Conservation (phyloP, 2,113 vertebrate species). For the Pavo muticus region DNA sequence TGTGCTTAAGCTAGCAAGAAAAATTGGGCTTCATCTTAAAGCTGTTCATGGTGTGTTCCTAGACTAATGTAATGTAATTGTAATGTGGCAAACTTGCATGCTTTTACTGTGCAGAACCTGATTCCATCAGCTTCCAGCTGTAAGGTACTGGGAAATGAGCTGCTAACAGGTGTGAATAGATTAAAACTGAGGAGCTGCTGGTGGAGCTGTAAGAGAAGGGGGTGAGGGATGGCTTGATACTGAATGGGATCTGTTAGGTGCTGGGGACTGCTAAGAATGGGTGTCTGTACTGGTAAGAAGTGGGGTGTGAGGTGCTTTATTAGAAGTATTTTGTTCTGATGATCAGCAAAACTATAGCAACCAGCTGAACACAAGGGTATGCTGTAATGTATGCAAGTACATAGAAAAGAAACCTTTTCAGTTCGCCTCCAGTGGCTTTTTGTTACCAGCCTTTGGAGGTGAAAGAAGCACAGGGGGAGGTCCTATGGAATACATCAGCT, state of each 20-base stretch:
- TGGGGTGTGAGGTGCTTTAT: not conserved
- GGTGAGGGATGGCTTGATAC: accelerated
- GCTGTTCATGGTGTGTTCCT: not conserved
- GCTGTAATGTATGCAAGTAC: not conserved
- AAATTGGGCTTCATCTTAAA: not conserved
- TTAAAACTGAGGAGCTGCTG: not conserved
- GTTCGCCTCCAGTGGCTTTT: not conserved
- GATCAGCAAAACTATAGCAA: accelerated
- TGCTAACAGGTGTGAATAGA: not conserved
- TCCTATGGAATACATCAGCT: not conserved
- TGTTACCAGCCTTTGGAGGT: not conserved
- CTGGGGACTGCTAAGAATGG: too few relatives aligned
- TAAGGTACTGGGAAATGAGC: not conserved
- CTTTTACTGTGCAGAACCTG: not conserved
- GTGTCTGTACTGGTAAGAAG: not conserved
- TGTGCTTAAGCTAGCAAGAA: not conserved
- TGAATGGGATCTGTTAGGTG: not conserved
- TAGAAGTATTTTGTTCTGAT: not conserved
- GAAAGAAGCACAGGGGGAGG: not conserved
- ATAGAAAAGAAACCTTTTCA: accelerated
- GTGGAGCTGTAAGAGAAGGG: not conserved
- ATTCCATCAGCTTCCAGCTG: not conserved
- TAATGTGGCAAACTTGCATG: not conserved
- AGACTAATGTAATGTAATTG: not conserved
- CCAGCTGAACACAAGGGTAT: accelerated